Base-by-base conservation (phyloP, 2,113 vertebrate species). In the Dipodomys spectabilis region DNA sequence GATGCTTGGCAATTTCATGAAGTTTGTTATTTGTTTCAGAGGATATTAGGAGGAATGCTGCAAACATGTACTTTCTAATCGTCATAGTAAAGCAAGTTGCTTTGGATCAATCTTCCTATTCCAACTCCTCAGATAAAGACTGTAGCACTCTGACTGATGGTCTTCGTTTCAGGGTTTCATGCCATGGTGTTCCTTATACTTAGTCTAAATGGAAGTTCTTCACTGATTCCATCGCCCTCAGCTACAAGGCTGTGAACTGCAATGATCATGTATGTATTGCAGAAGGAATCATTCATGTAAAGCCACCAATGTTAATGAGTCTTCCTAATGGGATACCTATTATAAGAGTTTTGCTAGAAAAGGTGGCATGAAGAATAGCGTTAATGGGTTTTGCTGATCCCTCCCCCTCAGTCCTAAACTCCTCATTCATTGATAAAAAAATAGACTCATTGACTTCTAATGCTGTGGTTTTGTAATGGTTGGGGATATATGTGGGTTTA, bases 1-100 rank as follows among this genome's bases (percentile, higher is more conserved):
- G 92, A 73, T 95, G 60, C 60, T 93, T n/a, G 86, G 27, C 95
- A 91, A 93, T 94, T 95, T 90, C 53, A 72, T 82, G 53, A 74
- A 74, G 82, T 96, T 90, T 92, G 88, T 95, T 49, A 49, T 49
- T 49, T 49, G 49, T 81, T 95, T 94, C 75, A 74, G 85, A 94
- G 60, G 35, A 28, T 39, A 95, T 96, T 91, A 96, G 30, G 25
- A 32, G 44, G 86, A 77, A 80, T 81, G 53, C 27, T 77, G 15
- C 93, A 77, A 93, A 92, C 44, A 86, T 72, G 49, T 95, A 86
- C 73, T 80, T 89, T 57, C 30, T 84, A 84, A 93, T 86, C n/a
- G 11, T 82, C 3, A 15, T 69, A 3, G 0, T 53, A 1, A 9
- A 20, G 18, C 49, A 9, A 6, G 65, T 65, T 90, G 20, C 12